Evolutionary conservation across 1,140 invertebrate species (phyloP), one percentile per base, ranked within the genome.

Genomic region (Popillia japonica): DNA sequence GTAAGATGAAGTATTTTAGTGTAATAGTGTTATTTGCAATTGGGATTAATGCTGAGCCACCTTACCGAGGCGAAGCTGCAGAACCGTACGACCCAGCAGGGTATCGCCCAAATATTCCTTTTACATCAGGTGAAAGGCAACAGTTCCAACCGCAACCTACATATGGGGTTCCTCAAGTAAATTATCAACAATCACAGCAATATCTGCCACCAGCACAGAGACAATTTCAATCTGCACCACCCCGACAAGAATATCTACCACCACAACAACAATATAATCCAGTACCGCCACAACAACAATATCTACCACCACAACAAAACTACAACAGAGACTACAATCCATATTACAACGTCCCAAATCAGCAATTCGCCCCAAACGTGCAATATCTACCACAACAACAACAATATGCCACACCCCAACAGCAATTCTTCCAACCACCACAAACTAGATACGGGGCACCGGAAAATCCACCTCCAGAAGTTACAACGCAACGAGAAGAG

Each of bases 131-230:
- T 14, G 61, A 8, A 27, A 68, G 20, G 59, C 59, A 64, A 68
- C 61, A 68, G 27, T 55, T n/a, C 17, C 48, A 55, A 55, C 48
- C 81, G n/a, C 23, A 64, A 22, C 72, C 27, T 34, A 22, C 78
- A 34, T 80, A 81, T 76, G 76, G 78, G 3, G 77, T 79, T 7
- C 81, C 81, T 4, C 27, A 68, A 10, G 61, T 20, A 64, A 34
- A 40, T 4, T 73, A 76, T 76, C 27, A 17, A 41, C 41, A n/a
- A 6, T 55, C 77, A 0, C 42, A 48, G 44, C 2, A 22, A 10
- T 40, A 22, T 23, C 80, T 79, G 55, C 75, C 78, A 6, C 76
- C 80, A 17, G 79, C 81, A 22, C 48, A 75, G 14, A 72, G 40
- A 72, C 64, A 72, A n/a, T 40, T 20, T 22, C 1, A 4, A 22